Percentiles rank a stretch among this genome's conserved stretches.
phyloP scores from a whole-genome alignment of 2,797 vertebrate genomes.

The Propithecus deckenii region DNA sequence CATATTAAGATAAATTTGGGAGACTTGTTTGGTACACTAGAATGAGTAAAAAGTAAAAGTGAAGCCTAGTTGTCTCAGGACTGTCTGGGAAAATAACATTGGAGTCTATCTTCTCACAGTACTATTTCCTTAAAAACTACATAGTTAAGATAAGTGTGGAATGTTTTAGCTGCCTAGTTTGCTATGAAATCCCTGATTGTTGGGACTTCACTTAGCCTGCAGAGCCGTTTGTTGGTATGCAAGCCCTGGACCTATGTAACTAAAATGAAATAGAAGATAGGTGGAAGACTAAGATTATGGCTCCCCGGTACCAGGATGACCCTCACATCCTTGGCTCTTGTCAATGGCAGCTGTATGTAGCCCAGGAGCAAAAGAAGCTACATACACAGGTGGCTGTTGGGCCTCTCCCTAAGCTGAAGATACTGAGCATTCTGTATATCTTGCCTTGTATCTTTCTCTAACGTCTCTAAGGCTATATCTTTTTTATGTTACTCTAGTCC shows the following conservation, averaged over 20 bases:
- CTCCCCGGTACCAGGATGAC: neutral
- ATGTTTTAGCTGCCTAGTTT: neutral
- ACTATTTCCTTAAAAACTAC: neutral
- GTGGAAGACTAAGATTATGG: neutral
- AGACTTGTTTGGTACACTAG: neutral
- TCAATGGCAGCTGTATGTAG: neutral
- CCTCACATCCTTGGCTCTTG: neutral
- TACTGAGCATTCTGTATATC: neutral
- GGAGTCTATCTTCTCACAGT: neutral
- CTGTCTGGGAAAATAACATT: neutral
- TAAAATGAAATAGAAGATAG: neutral
- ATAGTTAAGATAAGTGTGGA: neutral
- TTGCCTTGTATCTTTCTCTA: no score
- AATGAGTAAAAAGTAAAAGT: neutral
- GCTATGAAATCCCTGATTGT: neutral
- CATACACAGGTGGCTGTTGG: no score
- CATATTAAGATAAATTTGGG: neutral
- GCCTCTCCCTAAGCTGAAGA: neutral
- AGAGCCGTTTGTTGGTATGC: neutral
- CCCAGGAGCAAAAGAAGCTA: neutral
- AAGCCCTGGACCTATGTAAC: neutral
- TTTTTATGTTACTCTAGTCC: neutral
- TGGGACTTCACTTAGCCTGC: neutral
- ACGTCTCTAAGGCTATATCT: neutral
- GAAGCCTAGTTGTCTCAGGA: neutral